phyloP scores from a whole-genome alignment of 2,797 vertebrate genomes.

The Hydrolagus colliei region DNA sequence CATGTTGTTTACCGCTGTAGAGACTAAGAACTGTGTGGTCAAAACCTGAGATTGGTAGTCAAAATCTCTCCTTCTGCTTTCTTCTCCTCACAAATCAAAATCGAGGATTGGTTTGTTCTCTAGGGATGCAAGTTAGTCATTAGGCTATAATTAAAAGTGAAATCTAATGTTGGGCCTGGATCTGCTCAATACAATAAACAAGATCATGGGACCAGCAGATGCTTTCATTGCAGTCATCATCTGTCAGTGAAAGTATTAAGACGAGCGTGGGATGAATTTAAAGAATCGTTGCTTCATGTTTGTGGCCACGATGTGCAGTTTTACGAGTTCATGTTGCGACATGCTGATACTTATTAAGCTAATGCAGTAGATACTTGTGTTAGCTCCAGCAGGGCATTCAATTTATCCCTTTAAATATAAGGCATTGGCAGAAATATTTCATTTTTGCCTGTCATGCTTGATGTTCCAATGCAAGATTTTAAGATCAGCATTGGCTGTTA shows the following conservation, averaged over 20 bases:
- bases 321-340: constrained; percentile 7
- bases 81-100: no score
- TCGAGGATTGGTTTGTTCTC: not conserved
- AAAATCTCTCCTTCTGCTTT: no score
- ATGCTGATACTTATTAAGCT: constrained; percentile 12
- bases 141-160: constrained; percentile 10
- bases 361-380: not conserved
- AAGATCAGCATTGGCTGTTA: no score
- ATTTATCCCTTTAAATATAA: no score
- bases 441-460: no score
- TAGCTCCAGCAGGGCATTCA: not conserved
- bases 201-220: not conserved
- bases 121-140: not conserved
- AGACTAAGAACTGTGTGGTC: no score
- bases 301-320: not conserved
- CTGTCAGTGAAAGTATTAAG: not conserved
- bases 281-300: not conserved
- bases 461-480: no score
- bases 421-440: no score
- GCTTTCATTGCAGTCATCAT: not conserved
- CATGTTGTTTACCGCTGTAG: no score
- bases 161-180: not conserved
- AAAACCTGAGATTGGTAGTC: no score
- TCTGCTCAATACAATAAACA: not conserved
- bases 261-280: not conserved